Base-by-base conservation (phyloP, 1,140 invertebrate species). In the Zaprionus ghesquierei region DNA sequence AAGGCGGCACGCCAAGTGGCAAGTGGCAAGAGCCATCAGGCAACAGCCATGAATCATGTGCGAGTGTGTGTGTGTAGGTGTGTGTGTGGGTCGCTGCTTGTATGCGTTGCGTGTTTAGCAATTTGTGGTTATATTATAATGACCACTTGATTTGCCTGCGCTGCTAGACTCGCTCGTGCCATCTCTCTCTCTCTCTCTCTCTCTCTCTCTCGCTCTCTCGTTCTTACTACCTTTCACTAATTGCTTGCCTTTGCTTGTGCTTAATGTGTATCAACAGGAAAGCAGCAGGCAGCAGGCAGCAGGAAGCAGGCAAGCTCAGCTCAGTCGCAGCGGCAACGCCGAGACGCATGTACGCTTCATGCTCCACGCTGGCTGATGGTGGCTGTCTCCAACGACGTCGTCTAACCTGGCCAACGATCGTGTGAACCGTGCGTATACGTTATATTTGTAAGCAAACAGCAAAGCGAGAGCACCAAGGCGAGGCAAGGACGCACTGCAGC, bases 71-170 rank as follows among this genome's bases (percentile, higher is more conserved):
- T 12, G 46, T 38, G 9, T 44, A 29, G 23, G 18, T 55, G 60
- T 23, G 46, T 51, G 44, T 35, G 13, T 23, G 20, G 58, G 29
- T 59, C 54, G 41, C 18, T 18, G 53, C 29, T n/a, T n/a, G 56
- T 54, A 63, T 66, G 56, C 69, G 66, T 80, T 86, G 81, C 81
- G 81, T 85, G 81, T 77, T 86, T 86, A 80, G 81, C 81, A 85
- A 85, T 85, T 85, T 85, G 81, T 65, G 81, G 81, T 77, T 86
- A 85, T 85, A 85, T 85, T 86, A 85, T 86, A 85, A 85, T 86
- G 81, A 85, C 81, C 81, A 85, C 81, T 85, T 85, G 81, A 85
- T 85, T 85, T 85, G 77, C 81, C 69, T 82, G 79, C 60, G 75
- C 69, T 56, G 68, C 60, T 50, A 4, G 22, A 56, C 12, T 22